These are phyloP conservation scores for Melopsittacus undulatus DNA, from an alignment of 2,797 vertebrate genomes.

Conservation along the genomic window DNA sequence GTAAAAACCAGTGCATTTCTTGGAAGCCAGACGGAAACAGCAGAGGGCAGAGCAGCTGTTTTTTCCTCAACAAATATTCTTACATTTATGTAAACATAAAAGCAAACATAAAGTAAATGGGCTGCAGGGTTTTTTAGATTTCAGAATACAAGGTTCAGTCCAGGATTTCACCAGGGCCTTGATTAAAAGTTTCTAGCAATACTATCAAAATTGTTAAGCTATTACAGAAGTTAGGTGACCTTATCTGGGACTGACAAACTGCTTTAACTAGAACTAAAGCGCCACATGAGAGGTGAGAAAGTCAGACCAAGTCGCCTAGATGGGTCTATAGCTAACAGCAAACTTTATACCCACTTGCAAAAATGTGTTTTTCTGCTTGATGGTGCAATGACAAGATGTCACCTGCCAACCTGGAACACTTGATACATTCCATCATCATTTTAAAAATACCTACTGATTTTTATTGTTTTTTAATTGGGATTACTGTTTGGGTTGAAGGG, in stretches of 20 bases:
- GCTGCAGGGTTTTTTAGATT: constrained; percentile 55
- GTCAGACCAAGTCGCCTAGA: constrained; percentile 2
- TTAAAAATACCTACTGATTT: neutral
- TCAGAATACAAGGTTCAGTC: constrained; percentile 45
- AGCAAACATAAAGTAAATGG: constrained; percentile 23
- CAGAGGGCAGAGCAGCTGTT: constrained; percentile 54
- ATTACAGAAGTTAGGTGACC: constrained; percentile 16
- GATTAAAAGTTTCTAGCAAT: constrained; percentile 67
- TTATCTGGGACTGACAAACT: neutral
- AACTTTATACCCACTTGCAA: constrained; percentile 54
- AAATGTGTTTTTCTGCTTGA: constrained; percentile 51
- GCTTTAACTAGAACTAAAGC: constrained; percentile 14
- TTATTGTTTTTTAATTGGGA: neutral
- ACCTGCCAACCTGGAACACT: constrained; percentile 70
- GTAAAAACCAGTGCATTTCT: neutral
- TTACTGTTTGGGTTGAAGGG: constrained; percentile 9
- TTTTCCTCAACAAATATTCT: constrained; percentile 12
- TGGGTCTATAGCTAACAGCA: constrained; percentile 17
- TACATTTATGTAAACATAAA: constrained; percentile 8
- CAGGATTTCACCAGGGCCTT: constrained; percentile 64
- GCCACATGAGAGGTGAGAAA: neutral
- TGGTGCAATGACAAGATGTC: constrained; percentile 69
- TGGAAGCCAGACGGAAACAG: constrained; percentile 38
- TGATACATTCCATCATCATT: constrained; percentile 69
- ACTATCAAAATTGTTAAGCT: constrained; percentile 27